Evolutionary conservation across 2,797 vertebrate species (phyloP), one percentile per base, ranked within the genome.

Genomic region (Enteromius fasciolatus): DNA sequence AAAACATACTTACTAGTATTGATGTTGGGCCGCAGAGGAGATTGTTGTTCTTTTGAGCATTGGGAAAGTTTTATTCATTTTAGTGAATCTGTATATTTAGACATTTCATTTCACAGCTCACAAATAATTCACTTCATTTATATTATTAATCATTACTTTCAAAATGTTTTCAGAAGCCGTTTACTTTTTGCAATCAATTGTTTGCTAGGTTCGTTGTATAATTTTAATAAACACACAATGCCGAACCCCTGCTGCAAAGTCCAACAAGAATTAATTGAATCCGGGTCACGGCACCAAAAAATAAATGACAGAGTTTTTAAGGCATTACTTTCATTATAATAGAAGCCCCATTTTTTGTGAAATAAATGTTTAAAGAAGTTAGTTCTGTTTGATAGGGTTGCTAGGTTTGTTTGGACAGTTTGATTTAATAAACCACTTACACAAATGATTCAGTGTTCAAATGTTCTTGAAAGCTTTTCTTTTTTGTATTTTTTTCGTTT

Each of bases 271-370:
- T 33, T 33, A 1, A 44, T 12, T 11, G 41, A 44, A 44, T 44
- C 41, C 11, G 41, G 41, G 41, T 73, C 68, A 73, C 8, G n/a
- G 28, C 41, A 73, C 20, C 57, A 73, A 20, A 31, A 57, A 76
- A 78, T 18, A 31, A 5, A 57, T 14, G 44, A 46, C 44, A 46
- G 44, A 46, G 46, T 25, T 12, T 41, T 68, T 41, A 20, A 68
- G 67, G 14, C 66, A 25, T 46, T 15, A 15, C 3, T 46, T 72
- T 23, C 4, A 28, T 0, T 18, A 72, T 48, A 4, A 6, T 1
- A 4, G 20, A 23, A 68, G 11, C 20, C 10, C 10, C n/a, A 41
- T 67, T 44, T 69, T 66, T 1, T 4, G 11, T 44, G 39, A 44
- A 25, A 23, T 23, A 67, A 41, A 68, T 68, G 20, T 41, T 41